Base-by-base conservation (phyloP, 1,140 invertebrate species). In the Apis laboriosa region DNA sequence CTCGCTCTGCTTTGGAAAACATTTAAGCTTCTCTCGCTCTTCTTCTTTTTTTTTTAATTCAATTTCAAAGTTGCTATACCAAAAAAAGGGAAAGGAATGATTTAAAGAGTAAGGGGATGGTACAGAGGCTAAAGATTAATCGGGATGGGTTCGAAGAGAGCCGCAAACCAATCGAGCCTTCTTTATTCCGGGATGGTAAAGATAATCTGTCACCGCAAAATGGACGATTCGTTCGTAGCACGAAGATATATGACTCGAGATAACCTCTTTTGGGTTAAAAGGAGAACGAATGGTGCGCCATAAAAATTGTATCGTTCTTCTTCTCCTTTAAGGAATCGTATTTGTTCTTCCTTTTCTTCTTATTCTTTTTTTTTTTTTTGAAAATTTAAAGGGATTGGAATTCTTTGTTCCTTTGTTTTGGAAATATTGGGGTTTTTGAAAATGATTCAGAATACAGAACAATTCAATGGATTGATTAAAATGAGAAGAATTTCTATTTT, bases 151-250 rank as follows among this genome's bases (percentile, higher is more conserved):
- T 77, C 24, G 75, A 55, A 67, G 28, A 2, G 28, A 15, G 12
- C 13, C 8, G 51, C 9, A n/a, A 55, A 28, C 28, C 53, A 43
- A 67, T 43, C 28, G 61, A 61, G 43, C n/a, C 73, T n/a, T 24
- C 17, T 58, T 58, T 55, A 64, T 56, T 58, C 34, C 28, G 19
- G 9, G 11, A 34, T 17, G 19, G 53, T 5, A 58, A n/a, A 77
- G 51, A 68, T 77, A 77, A 77, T 68, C 64, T 68, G 53, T 77
- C 76, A 77, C 34, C 53, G 76, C 53, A 55, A 28, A 68, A 77
- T 34, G 43, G 19, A 77, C 64, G 64, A 68, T 60, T 77, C 76
- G 58, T 34, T 68, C 49, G 7, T 24, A 8, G 1, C 53, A 34
- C 28, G 28, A 49, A 77, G 53, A 77, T 77, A 68, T 68, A 77